Evolutionary conservation across 2,888 invertebrate genomes (phyloP).

Genomic region (Erynnis tages): DNA sequence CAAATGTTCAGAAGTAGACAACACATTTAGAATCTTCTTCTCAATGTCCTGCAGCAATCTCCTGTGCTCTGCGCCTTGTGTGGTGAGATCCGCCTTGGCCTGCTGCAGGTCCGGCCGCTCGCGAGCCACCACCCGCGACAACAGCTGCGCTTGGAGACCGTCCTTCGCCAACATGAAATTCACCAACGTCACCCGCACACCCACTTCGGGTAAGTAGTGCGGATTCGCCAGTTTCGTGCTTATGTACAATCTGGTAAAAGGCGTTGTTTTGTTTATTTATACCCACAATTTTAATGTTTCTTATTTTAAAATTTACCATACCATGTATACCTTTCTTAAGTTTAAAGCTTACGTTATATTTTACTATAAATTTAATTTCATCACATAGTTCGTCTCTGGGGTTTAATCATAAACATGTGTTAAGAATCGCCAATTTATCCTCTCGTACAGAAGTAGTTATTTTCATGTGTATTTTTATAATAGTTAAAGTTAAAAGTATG

Average conservation of each 20-base stretch:
- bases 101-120: constrained; percentile 89
- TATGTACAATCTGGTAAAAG: constrained; percentile 88
- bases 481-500: too few relatives aligned
- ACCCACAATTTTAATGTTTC: too few relatives aligned
- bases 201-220: constrained; percentile 96
- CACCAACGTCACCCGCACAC: constrained; percentile 93
- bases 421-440: too few relatives aligned
- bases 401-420: too few relatives aligned
- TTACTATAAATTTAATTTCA: too few relatives aligned
- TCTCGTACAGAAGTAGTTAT: too few relatives aligned
- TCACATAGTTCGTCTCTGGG: too few relatives aligned
- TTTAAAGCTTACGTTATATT: too few relatives aligned
- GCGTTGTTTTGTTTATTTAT: background rate
- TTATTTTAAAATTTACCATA: too few relatives aligned
- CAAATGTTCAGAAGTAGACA: constrained; percentile 74
- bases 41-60: constrained; percentile 93
- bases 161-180: constrained; percentile 96
- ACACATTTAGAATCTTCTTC: constrained; percentile 89
- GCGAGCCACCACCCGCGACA: constrained; percentile 94
- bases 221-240: constrained; percentile 96
- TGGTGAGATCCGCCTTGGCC: constrained; percentile 92
- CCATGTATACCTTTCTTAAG: too few relatives aligned
- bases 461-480: too few relatives aligned
- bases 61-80: constrained; percentile 93
- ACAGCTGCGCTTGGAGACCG: constrained; percentile 93